Evolutionary conservation across 2,888 invertebrate genomes (phyloP), one percentile per base, ranked within the genome.

Genomic region (Hartigia nigra): DNA sequence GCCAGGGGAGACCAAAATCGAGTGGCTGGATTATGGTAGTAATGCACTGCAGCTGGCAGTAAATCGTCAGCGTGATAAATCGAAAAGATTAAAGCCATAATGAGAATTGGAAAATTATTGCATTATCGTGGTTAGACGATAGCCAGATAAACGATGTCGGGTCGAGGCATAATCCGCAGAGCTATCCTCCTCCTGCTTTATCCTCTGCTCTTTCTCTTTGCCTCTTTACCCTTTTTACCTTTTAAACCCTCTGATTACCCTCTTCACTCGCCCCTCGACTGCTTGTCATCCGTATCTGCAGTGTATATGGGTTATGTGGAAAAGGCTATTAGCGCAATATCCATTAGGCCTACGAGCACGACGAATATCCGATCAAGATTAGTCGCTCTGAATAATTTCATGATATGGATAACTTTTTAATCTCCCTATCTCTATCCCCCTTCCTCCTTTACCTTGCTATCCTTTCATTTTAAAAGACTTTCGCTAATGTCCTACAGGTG

Each of bases 11-110:
- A 39, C 83, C 83, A 82, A 87, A 88, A 88, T 85, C 86, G 87
- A 88, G 87, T 85, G 85, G 81, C 86, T 72, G 85, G 83, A 85
- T 86, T 86, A 87, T 82, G 72, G 84, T 83, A 80, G 83, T 86
- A 85, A 87, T 85, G 86, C 85, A 86, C 82, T 83, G 84, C 84
- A 81, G 81, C 83, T 83, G 84, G 81, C 84, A 81, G 81, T 89
- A 87, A 89, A 88, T 88, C 88, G 87, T 88, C 83, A 82, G 82
- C 82, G 82, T 85, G 86, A 85, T 86, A 84, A 86, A 86, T 81
- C 85, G 85, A 87, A 89, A 86, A 86, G 86, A 83, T 87, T 86
- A 85, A 83, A 84, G 81, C 84, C 79, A 78, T 85, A 84, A 87
- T 84, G 83, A 86, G 84, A 79, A 80, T 81, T 80, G 74, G 77